Conservation (phyloP, 2,113 vertebrate genomes). For the Oncorhynchus gorbuscha region DNA sequence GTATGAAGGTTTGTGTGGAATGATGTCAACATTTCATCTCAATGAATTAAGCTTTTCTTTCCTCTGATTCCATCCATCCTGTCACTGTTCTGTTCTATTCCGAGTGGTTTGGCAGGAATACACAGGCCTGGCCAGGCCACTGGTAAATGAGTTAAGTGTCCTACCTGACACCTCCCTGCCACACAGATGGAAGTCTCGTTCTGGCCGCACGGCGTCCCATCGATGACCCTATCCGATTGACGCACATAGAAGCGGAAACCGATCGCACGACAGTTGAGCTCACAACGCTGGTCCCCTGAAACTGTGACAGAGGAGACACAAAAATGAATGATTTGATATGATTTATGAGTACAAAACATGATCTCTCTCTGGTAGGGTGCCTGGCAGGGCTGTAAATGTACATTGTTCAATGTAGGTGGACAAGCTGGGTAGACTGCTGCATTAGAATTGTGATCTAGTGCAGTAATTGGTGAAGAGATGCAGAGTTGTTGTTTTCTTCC, state of each 20-base stretch:
- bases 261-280: conserved; percentile 88
- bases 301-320: conserved; percentile 56
- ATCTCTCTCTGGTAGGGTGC: too few relatives aligned
- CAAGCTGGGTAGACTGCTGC: not conserved
- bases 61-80: too few relatives aligned
- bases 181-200: conserved; percentile 85
- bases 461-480: too few relatives aligned
- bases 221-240: conserved; percentile 83
- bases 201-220: conserved; percentile 87
- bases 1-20: too few relatives aligned
- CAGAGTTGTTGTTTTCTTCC: not conserved
- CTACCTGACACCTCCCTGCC: conserved; percentile 87
- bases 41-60: not conserved
- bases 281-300: conserved; percentile 82
- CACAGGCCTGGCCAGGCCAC: too few relatives aligned
- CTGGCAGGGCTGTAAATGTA: too few relatives aligned
- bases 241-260: conserved; percentile 93
- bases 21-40: too few relatives aligned
- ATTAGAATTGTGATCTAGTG: not conserved
- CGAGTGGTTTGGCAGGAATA: too few relatives aligned
- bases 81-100: too few relatives aligned
- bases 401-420: not conserved
- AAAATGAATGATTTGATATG: too few relatives aligned
- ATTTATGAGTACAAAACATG: too few relatives aligned
- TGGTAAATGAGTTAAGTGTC: conserved; percentile 14